Evolutionary conservation across 1,140 invertebrate species (phyloP), one percentile per base, ranked within the genome.

Genomic region (Tenebrio molitor): DNA sequence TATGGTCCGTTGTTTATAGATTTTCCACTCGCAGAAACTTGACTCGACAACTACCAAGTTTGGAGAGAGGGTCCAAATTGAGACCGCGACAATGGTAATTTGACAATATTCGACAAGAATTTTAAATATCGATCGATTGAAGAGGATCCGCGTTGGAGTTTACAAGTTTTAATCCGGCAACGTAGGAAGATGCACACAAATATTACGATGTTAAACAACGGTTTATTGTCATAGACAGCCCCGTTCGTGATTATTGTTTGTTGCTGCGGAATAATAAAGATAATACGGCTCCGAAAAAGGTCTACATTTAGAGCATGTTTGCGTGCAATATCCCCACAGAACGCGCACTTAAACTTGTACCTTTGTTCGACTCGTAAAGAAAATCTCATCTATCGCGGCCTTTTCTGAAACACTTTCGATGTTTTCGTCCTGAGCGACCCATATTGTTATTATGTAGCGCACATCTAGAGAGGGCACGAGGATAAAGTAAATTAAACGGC

Each of bases 401-500:
- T 12, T 39, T 39, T n/a, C 12, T 39, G n/a, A 39, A 39, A 39
- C 7, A 39, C n/a, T 39, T 39, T 39, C 12, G 36, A 5, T 39
- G 36, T 39, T 39, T 39, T 39, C 12, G 36, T 39, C 36, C 36
- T 39, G 36, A n/a, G 5, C n/a, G 36, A 8, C n/a, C 36, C 36
- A 39, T 39, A 5, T 12, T 12, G 5, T 39, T 39, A 39, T 39
- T 39, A 12, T 39, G 36, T 33, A 4, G 4, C 4, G 29, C 29
- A 10, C 29, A 33, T 5, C 29, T 33, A 33, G 7, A 39, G 36
- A 12, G 12, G 10, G 19, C 21, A 53, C 10, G 21, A 53, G 46
- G 46, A 25, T 53, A 53, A 21, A 53, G 17, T 53, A 25, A 25
- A 53, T 23, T 23, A 53, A 19, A 53, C 10, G 46, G 19, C 16